Evolutionary conservation across 2,113 vertebrate genomes (phyloP).

Genomic region (Toxostoma redivivum): DNA sequence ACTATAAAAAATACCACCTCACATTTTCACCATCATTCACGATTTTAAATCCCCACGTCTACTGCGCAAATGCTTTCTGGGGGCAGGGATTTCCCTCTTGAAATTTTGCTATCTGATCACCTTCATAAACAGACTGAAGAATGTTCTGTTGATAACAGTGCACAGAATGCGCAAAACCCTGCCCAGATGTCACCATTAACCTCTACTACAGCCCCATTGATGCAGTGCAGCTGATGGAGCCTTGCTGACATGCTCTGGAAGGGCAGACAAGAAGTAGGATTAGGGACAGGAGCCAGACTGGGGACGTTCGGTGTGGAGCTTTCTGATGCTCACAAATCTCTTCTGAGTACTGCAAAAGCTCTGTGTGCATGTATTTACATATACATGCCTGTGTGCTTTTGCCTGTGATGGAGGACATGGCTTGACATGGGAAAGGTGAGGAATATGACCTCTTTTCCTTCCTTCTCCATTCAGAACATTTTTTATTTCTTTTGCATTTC

Average conservation of each 20-base stretch:
- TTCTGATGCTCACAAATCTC: neutral
- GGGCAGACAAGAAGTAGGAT: neutral
- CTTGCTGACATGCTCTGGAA: neutral
- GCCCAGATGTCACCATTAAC: neutral
- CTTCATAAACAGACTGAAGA: slow-evolving; percentile 32
- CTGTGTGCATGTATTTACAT: fast-evolving
- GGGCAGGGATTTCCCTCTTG: neutral
- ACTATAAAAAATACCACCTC: neutral
- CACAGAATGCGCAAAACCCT: slow-evolving; percentile 9
- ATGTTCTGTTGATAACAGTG: neutral
- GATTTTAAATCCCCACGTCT: slow-evolving; percentile 32
- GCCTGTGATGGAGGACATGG: neutral
- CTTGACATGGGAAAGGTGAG: neutral
- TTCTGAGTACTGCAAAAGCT: neutral
- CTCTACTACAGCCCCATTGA: neutral
- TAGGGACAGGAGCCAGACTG: neutral
- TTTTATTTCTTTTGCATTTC: neutral
- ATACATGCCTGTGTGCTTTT: neutral
- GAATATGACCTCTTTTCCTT: neutral
- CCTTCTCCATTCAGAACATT: neutral
- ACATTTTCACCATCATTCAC: slow-evolving; percentile 46
- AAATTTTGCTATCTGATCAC: slow-evolving; percentile 46
- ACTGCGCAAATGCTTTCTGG: slow-evolving; percentile 15
- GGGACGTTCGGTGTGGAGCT: neutral
- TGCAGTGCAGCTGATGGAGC: neutral